Percentiles rank a stretch among this genome's conserved stretches.
phyloP scores from a whole-genome alignment of 2,113 vertebrate genomes.

The Dissostichus mawsoni region DNA sequence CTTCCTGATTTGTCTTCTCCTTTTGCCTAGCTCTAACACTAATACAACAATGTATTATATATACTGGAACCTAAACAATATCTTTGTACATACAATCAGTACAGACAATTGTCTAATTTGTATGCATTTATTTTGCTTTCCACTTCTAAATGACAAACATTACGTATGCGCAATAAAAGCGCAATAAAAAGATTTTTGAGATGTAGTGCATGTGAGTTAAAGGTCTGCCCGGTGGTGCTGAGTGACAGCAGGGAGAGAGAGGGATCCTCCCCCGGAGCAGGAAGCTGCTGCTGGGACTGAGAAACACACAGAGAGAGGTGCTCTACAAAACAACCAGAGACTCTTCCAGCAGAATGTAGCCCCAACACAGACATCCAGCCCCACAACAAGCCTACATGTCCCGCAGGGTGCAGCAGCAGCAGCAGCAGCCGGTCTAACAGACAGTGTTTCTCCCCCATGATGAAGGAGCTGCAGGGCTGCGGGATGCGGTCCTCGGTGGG shows the following conservation, averaged over 20 bases:
- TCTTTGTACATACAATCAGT: no score
- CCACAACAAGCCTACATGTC: slow-evolving; percentile 33
- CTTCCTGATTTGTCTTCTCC: no score
- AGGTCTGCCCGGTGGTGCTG: slow-evolving; percentile 37
- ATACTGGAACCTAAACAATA: no score
- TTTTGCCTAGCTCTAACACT: no score
- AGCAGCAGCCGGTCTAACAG: no score
- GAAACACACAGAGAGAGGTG: slow-evolving; percentile 47
- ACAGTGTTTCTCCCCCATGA: slow-evolving; percentile 63
- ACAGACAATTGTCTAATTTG: no score
- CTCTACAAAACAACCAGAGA: slow-evolving; percentile 59
- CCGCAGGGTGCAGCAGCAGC: not conserved
- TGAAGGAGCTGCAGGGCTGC: slow-evolving; percentile 89
- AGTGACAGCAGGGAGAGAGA: slow-evolving; percentile 55
- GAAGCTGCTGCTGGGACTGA: slow-evolving; percentile 65
- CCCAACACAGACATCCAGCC: slow-evolving; percentile 30
- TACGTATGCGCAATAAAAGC: no score
- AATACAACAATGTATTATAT: no score
- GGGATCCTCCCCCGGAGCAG: slow-evolving; percentile 68
- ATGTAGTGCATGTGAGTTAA: no score
- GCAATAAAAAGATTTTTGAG: no score
- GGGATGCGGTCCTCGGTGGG: slow-evolving; percentile 95
- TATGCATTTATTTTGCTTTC: no score
- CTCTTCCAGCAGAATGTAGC: slow-evolving; percentile 67
- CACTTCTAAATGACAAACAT: no score